Conservation (phyloP, 2,113 vertebrate genomes). For the Crotophaga sulcirostris region DNA sequence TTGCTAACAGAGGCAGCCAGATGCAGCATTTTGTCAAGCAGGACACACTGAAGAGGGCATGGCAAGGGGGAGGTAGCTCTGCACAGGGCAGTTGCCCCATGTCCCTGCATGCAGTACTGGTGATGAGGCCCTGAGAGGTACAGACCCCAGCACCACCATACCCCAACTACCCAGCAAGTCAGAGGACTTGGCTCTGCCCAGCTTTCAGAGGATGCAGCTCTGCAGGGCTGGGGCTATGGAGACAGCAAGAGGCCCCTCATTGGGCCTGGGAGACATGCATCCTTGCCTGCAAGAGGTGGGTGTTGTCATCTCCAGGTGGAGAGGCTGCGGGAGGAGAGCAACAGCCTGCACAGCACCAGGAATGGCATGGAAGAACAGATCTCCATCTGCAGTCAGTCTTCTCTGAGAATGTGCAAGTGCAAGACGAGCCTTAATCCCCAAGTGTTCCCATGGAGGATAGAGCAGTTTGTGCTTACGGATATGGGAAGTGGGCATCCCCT, state of each 20-base stretch:
- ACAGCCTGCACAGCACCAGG: background rate
- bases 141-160: background rate
- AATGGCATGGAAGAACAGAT: background rate
- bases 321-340: background rate
- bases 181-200: background rate
- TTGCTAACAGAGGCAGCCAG: background rate
- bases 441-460: background rate
- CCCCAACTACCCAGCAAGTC: rapidly evolving
- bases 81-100: background rate
- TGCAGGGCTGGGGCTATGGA: background rate
- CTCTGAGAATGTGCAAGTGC: background rate
- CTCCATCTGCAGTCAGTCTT: background rate
- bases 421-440: background rate
- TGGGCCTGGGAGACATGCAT: background rate
- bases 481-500: background rate
- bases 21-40: background rate
- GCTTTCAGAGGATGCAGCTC: background rate
- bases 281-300: background rate
- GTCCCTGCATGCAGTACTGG: no score
- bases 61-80: background rate
- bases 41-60: background rate
- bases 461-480: background rate
- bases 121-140: background rate
- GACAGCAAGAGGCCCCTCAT: rapidly evolving
- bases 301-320: background rate